Conservation (phyloP, 2,888 invertebrate species). For the Diadromus collaris region DNA sequence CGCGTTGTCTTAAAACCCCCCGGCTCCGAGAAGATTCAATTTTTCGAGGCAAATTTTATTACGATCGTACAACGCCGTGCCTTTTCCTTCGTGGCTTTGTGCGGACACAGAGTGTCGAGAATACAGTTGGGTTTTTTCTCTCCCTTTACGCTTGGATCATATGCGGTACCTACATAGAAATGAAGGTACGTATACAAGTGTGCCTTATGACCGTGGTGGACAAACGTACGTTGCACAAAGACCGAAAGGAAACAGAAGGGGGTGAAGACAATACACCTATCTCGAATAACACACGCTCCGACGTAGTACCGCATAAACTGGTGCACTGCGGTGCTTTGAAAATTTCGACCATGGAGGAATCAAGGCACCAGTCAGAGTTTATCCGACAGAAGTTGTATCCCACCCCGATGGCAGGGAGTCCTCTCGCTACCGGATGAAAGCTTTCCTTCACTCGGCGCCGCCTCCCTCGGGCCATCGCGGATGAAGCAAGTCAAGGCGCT, state of each 20-base stretch:
- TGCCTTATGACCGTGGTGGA: background rate
- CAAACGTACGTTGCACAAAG: conserved; percentile 8
- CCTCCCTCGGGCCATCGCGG: conserved; percentile 28
- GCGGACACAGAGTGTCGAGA: background rate
- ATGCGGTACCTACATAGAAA: background rate
- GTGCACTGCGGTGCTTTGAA: conserved; percentile 55
- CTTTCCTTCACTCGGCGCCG: conserved; percentile 19
- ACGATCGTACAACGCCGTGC: conserved; percentile 48
- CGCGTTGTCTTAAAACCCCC: conserved; percentile 49
- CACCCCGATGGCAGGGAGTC: conserved; percentile 31
- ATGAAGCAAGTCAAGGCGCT: conserved; percentile 49
- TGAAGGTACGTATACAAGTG: background rate
- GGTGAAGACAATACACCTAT: conserved; percentile 30
- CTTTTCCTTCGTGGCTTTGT: conserved; percentile 29
- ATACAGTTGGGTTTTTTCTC: background rate
- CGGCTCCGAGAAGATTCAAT: conserved; percentile 53
- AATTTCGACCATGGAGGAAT: conserved; percentile 37
- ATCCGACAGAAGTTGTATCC: conserved; percentile 32
- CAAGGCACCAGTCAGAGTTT: conserved; percentile 24
- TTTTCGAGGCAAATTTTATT: conserved; percentile 60
- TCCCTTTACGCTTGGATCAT: background rate
- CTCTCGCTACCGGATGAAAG: conserved; percentile 11
- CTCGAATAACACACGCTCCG: conserved; percentile 18
- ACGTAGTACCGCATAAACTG: conserved; percentile 49
- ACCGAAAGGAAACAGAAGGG: conserved; percentile 17